Percentiles rank a stretch among this genome's conserved stretches.
These are phyloP conservation scores for Halcyon senegalensis DNA, from an alignment of 2,113 vertebrate species.

Conservation along the genomic window DNA sequence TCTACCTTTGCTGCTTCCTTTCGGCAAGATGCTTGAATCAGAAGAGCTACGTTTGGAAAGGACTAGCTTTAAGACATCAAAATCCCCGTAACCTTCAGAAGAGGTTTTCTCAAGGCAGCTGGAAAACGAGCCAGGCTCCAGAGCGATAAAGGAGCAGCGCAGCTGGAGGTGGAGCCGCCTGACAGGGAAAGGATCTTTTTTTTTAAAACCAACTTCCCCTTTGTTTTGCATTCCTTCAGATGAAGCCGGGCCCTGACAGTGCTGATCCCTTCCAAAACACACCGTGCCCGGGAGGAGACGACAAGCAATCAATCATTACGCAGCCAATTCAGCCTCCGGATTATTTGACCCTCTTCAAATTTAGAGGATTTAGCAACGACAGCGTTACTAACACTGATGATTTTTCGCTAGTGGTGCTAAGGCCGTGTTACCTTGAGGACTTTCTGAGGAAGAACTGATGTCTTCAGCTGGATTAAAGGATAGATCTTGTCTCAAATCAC, in stretches of 20 bases:
- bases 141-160: not conserved
- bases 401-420: not conserved
- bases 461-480: not conserved
- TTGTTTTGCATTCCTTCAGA: slow-evolving; percentile 7
- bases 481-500: not conserved
- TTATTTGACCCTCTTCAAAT: not conserved
- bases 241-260: slow-evolving; percentile 18
- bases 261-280: slow-evolving; percentile 34
- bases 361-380: not conserved
- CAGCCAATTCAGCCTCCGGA: not conserved
- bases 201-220: slow-evolving; percentile 23
- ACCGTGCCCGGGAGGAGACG: not conserved
- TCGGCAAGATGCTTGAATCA: fast-evolving
- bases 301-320: not conserved
- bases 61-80: not conserved
- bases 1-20: not conserved
- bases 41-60: not conserved
- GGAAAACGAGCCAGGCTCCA: not conserved
- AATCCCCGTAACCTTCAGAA: not conserved
- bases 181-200: slow-evolving; percentile 18
- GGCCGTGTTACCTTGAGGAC: not conserved
- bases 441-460: not conserved
- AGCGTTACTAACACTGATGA: not conserved
- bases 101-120: not conserved
- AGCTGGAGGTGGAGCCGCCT: not conserved